Evolutionary conservation across 1,140 invertebrate species (phyloP), one percentile per base, ranked within the genome.

Genomic region (Meloidogyne floridensis): DNA sequence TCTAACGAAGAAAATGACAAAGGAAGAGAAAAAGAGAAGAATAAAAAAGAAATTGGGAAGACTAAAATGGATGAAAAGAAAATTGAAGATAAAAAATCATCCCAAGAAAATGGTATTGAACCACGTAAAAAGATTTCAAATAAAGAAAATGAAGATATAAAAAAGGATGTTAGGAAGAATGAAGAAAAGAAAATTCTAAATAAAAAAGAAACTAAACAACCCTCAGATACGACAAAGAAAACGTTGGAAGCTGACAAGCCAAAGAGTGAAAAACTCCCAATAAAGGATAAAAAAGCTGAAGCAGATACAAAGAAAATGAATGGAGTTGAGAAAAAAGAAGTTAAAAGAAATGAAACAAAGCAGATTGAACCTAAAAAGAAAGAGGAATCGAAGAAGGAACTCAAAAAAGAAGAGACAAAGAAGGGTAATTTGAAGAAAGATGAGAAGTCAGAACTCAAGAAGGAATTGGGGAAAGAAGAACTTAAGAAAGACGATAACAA

Each of bases 331-430:
- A 83, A 83, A 18, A 6, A 11, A 43, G 71, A 83, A 4, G 81
- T 32, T n/a, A 51, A 83, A 65, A 72, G 83, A 9, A 59, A 47
- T n/a, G 80, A 81, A 20, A 51, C 53, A 42, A 81, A 81, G 11
- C 53, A 80, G 53, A 7, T 47, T 56, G 80, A 51, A 15, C n/a
- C 42, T n/a, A 71, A 81, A 72, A 8, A 43, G 47, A 76, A 4
- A 47, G 81, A 32, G 32, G 32, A 83, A 53, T 10, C 7, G 42
- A 81, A 72, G 71, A 53, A 80, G 3, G 51, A 70, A 32, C 6
- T 42, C 47, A 43, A 54, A n/a, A 47, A 77, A 43, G 43, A 80
- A 53, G 71, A 42, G 9, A 32, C 13, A 42, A 70, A 83, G 9
- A 51, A 20, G 15, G 15, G 3, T 9, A n/a, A 76, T 9, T 1